Conservation (phyloP, 2,113 vertebrate genomes). For the Archilochus colubris region DNA sequence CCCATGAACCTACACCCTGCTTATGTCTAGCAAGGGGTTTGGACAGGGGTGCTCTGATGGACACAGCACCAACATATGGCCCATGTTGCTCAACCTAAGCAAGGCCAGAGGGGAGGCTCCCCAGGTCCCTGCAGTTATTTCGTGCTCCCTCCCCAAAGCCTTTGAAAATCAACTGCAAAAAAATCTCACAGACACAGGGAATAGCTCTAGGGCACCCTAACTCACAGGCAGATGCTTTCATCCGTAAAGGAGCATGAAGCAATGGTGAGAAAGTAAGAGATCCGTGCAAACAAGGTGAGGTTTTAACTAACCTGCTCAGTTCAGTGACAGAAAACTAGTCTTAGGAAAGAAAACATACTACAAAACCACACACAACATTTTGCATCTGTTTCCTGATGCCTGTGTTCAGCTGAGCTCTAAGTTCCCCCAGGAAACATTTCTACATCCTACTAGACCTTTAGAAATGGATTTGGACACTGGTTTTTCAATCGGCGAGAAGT, state of each 20-base stretch:
- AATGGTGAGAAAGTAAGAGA: background rate
- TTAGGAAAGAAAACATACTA: background rate
- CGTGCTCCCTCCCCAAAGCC: background rate
- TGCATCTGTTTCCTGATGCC: background rate
- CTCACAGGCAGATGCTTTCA: background rate
- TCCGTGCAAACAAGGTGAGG: background rate
- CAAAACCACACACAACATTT: background rate
- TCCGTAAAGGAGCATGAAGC: background rate
- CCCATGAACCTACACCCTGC: background rate
- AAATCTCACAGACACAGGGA: background rate
- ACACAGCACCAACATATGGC: accelerated
- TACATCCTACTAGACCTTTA: background rate
- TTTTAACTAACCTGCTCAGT: background rate
- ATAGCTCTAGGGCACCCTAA: background rate
- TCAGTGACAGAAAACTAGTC: background rate
- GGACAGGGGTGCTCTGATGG: background rate
- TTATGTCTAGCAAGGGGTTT: background rate
- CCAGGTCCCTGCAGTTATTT: background rate
- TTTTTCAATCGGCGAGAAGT: background rate
- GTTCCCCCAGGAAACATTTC: background rate
- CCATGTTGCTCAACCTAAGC: background rate
- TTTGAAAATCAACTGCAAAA: background rate
- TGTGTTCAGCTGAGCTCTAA: background rate
- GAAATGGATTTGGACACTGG: background rate
- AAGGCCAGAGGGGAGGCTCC: background rate